A percentile compares a stretch with the other conserved stretches of the same genome.
These are phyloP conservation scores for Paraescarpia echinospica DNA, from an alignment of 1,140 invertebrate species.

Conservation along the genomic window DNA sequence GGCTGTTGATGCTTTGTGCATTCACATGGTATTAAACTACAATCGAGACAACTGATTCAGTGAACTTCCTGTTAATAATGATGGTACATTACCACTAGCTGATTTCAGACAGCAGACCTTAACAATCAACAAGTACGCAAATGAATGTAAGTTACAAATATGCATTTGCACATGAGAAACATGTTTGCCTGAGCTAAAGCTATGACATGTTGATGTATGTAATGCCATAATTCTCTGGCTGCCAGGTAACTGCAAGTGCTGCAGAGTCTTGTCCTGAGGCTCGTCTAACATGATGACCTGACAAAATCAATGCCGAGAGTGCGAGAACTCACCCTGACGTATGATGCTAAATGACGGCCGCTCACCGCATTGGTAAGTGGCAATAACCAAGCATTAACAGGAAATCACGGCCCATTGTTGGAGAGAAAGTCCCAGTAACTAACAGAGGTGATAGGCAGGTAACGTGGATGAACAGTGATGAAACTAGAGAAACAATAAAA, in stretches of 20 bases:
- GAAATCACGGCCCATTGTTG: not conserved
- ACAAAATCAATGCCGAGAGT: not conserved
- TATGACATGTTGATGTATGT: not conserved
- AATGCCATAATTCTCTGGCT: not conserved
- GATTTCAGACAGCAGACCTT: no score
- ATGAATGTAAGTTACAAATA: not conserved
- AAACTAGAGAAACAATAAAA: no score
- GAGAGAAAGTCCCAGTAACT: no score
- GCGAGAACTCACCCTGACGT: not conserved
- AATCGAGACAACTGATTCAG: no score
- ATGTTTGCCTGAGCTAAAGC: not conserved
- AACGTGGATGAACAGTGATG: no score
- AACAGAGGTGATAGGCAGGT: no score
- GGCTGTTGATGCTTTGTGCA: no score
- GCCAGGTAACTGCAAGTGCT: not conserved
- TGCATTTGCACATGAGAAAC: not conserved
- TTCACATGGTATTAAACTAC: no score
- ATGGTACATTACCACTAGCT: no score
- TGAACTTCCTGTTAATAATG: no score
- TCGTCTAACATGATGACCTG: not conserved
- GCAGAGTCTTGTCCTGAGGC: not conserved
- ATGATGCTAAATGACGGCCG: not conserved
- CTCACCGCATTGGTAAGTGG: not conserved
- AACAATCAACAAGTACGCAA: not conserved
- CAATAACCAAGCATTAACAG: not conserved